A percentile compares a stretch with the other conserved stretches of the same genome.
Conservation (phyloP, 2,888 invertebrate genomes). For the Drosophila dives region DNA sequence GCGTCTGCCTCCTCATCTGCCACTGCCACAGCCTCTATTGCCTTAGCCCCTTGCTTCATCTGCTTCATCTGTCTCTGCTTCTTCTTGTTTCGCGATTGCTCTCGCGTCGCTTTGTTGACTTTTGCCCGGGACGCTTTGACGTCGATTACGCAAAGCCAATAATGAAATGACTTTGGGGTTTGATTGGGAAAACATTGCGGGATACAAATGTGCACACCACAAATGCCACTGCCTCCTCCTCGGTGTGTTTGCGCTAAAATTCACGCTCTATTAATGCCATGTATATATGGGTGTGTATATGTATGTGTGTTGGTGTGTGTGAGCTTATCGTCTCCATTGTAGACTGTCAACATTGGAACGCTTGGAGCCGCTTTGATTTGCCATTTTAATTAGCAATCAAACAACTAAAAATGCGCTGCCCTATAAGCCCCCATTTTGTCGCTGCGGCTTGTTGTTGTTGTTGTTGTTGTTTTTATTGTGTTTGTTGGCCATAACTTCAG, state of each 20-base stretch:
- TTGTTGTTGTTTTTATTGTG: constrained; percentile 18
- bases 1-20: constrained; percentile 21
- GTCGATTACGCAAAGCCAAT: constrained; percentile 82
- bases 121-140: constrained; percentile 79
- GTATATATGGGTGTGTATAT: constrained; percentile 4
- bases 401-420: constrained; percentile 51
- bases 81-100: constrained; percentile 15
- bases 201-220: constrained; percentile 67
- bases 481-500: constrained; percentile 44
- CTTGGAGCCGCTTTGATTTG: constrained; percentile 67
- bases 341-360: constrained; percentile 66
- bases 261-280: constrained; percentile 80
- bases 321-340: constrained; percentile 40
- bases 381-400: constrained; percentile 78
- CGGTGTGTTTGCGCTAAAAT: constrained; percentile 69
- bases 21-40: not conserved
- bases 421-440: constrained; percentile 15
- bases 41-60: not conserved
- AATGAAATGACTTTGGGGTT: constrained; percentile 83
- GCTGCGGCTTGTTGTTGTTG: not conserved
- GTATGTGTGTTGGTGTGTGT: constrained; percentile 8
- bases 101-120: constrained; percentile 69
- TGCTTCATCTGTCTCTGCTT: constrained; percentile 10
- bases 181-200: constrained; percentile 82
- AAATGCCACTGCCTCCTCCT: constrained; percentile 21